Evolutionary conservation across 2,797 vertebrate species (phyloP).

Genomic region (Amniataba percoides): DNA sequence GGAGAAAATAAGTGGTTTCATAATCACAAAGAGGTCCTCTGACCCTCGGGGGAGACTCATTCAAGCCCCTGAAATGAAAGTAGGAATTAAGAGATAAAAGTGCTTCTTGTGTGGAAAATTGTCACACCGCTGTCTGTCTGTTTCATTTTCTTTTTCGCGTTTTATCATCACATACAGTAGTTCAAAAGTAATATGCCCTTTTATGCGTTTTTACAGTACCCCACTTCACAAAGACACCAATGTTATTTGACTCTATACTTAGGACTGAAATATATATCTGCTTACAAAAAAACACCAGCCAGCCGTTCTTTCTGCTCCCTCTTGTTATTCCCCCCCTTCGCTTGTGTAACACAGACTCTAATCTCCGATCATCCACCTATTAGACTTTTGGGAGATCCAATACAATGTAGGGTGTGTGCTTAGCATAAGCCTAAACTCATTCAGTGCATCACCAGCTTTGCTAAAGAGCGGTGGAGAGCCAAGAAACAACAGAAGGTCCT

Average conservation of each 20-base stretch:
- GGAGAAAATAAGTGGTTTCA: slow-evolving; percentile 58
- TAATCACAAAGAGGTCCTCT: slow-evolving; percentile 41
- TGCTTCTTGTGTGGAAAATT: slow-evolving; percentile 44
- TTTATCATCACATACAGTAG: slow-evolving; percentile 24
- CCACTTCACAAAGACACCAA: slow-evolving; percentile 29
- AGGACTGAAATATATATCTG: neutral
- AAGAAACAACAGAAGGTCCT: neutral
- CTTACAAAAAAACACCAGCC: neutral
- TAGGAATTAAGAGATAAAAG: slow-evolving; percentile 59
- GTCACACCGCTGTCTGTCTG: slow-evolving; percentile 21
- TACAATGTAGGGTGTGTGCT: neutral
- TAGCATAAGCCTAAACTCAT: slow-evolving; percentile 11
- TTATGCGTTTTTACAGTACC: slow-evolving; percentile 31
- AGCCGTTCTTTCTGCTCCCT: neutral
- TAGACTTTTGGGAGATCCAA: slow-evolving; percentile 2
- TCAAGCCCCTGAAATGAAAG: slow-evolving; percentile 66
- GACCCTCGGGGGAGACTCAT: slow-evolving; percentile 53
- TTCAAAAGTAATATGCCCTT: slow-evolving; percentile 31
- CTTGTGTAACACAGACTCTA: slow-evolving; percentile 13
- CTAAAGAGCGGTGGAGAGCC: neutral
- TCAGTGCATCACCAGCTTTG: neutral
- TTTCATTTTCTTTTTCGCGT: slow-evolving; percentile 27
- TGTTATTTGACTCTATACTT: slow-evolving; percentile 13
- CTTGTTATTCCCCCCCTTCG: neutral
- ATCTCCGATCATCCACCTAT: slow-evolving; percentile 32